Percentiles rank a stretch among this genome's conserved stretches.
phyloP scores from a whole-genome alignment of 2,113 vertebrate genomes.

The Grantiella picta region DNA sequence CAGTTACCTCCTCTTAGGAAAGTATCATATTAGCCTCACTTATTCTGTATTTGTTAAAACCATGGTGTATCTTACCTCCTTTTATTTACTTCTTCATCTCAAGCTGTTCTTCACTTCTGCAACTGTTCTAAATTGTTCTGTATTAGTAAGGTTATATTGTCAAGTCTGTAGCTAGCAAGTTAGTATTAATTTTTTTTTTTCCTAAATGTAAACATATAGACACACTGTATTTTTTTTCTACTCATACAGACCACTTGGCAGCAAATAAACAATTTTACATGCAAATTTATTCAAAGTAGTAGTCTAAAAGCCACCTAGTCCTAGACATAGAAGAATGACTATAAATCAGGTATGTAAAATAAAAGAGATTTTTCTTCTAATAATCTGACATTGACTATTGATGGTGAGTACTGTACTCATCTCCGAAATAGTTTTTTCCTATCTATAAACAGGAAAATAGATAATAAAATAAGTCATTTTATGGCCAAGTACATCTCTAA shows the following conservation, averaged over 20 bases:
- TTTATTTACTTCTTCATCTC: not conserved
- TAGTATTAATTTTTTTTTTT: not conserved
- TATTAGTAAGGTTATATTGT: not conserved
- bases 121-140: not conserved
- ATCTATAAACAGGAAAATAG: not conserved
- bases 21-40: not conserved
- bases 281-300: not conserved
- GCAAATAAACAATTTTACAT: not conserved
- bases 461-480: not conserved
- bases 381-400: not conserved
- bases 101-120: not conserved
- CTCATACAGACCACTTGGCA: not conserved
- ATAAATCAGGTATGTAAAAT: not conserved
- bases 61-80: not conserved
- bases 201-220: not conserved
- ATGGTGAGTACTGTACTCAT: not conserved
- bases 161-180: not conserved
- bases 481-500: not conserved
- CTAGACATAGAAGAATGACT: not conserved
- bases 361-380: not conserved
- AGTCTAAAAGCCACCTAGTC: not conserved
- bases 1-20: not conserved
- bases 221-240: not conserved
- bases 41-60: not conserved
- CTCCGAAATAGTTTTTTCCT: not conserved